A percentile compares a stretch with the other conserved stretches of the same genome.
Evolutionary conservation across 2,888 invertebrate species (phyloP).

Genomic region (Tetragonula carbonaria): DNA sequence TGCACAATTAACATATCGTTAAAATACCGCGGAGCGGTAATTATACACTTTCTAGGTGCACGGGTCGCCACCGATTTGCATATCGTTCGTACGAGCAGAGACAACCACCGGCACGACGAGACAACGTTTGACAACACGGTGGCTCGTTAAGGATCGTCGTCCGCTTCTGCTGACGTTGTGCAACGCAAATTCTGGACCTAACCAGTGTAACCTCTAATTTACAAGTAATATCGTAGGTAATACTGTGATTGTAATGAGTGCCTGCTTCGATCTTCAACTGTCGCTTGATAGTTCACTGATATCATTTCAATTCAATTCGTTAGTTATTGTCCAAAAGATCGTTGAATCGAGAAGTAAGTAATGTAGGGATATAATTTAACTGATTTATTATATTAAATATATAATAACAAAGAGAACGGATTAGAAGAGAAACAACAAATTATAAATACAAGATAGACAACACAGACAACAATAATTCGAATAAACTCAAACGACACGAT

Average conservation of each 20-base stretch:
- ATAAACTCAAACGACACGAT: too few relatives aligned
- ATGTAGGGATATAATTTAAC: too few relatives aligned
- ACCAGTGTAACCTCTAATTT: neutral
- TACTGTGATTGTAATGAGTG: too few relatives aligned
- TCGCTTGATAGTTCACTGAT: neutral
- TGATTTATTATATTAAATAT: too few relatives aligned
- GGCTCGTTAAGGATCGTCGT: conserved; percentile 35
- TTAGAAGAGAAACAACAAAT: too few relatives aligned
- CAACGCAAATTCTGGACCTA: conserved; percentile 27
- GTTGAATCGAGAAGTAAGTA: too few relatives aligned
- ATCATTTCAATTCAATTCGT: too few relatives aligned
- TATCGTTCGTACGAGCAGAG: conserved; percentile 51
- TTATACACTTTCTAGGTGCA: conserved; percentile 65
- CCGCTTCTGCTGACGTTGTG: conserved; percentile 17
- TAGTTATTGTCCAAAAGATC: too few relatives aligned
- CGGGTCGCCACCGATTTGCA: conserved; percentile 58
- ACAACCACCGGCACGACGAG: conserved; percentile 37
- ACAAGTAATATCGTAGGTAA: neutral
- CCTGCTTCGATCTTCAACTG: neutral
- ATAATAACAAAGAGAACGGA: too few relatives aligned
- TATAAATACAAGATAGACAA: too few relatives aligned
- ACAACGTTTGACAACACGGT: conserved; percentile 47
- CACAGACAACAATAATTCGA: too few relatives aligned
- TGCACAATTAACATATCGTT: conserved; percentile 64
- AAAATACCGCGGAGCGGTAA: conserved; percentile 60